Base-by-base conservation (phyloP, 2,888 invertebrate species). In the Resseliella maxima region DNA sequence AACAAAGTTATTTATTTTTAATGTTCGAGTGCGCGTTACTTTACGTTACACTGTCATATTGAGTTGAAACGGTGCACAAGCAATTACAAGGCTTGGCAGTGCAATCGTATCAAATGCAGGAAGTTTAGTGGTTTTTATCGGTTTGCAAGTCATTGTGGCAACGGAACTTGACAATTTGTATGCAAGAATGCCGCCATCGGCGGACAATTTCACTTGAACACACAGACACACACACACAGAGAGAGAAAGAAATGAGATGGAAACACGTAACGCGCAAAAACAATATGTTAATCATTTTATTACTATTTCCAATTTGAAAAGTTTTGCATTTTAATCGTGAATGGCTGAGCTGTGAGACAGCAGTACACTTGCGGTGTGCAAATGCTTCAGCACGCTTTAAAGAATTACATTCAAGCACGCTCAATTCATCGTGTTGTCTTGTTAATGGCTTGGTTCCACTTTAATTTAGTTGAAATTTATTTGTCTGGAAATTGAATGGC, bases 211-310 rank as follows among this genome's bases (percentile, higher is more conserved):
- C 41, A 12, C 41, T 41, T 41, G 12, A 41, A 41, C 15, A 31
- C 31, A 64, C 36, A 18, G 18, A 36, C 35, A 21, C n/a, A 38
- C 5, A 15, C 12, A 36, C 0, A 35, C 5, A 31, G 2, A 18
- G 1, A 21, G 72, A 31, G 72, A 1, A 72, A 83, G 38, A 21
- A 83, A 83, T 38, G 83, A 38, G 83, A 36, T 38, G n/a, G 38
- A 36, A 83, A 83, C 83, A 72, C 72, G 72, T 72, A 72, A 72
- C 83, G 83, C n/a, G 36, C 83, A 38, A 83, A 83, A 38, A 83
- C 83, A 83, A 83, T 83, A 83, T 83, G 83, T 83, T 83, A 83
- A 83, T 83, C 83, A 83, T 83, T 83, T 83, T 83, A 83, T 83
- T 83, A 38, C 83, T 38, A 83, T 83, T 83, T 83, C 83, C 83